These are phyloP conservation scores for Drosophila guanche DNA, from an alignment of 1,140 invertebrate species.

Conservation along the genomic window DNA sequence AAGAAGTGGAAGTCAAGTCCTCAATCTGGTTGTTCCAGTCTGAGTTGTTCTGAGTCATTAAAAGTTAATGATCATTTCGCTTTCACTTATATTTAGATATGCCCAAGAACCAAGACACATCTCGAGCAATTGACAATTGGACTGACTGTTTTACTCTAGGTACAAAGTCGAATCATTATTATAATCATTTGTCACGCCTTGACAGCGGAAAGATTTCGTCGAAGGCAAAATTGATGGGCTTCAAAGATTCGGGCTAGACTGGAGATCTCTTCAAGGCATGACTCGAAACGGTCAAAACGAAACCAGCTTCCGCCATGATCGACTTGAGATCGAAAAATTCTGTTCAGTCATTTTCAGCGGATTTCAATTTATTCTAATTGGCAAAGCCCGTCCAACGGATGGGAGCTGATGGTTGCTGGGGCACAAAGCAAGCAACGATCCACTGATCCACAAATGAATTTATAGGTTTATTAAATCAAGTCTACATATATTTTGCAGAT, in stretches of 20 bases:
- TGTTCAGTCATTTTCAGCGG: neutral
- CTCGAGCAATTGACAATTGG: too few relatives aligned
- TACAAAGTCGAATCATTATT: neutral
- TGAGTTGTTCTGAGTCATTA: too few relatives aligned
- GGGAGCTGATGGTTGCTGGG: too few relatives aligned
- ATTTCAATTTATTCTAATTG: slow-evolving; percentile 17
- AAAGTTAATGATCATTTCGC: neutral
- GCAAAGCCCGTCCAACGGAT: neutral
- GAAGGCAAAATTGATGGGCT: slow-evolving; percentile 14
- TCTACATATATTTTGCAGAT: too few relatives aligned
- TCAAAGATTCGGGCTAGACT: slow-evolving; percentile 11
- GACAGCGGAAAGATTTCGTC: slow-evolving; percentile 23
- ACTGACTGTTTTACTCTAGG: neutral
- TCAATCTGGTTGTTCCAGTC: slow-evolving; percentile 17
- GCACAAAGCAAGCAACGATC: too few relatives aligned
- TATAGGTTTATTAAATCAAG: too few relatives aligned
- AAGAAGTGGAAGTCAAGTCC: slow-evolving; percentile 8
- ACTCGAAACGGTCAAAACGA: slow-evolving; percentile 24
- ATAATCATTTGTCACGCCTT: slow-evolving; percentile 13
- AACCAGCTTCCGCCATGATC: slow-evolving; percentile 35
- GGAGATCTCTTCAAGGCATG: slow-evolving; percentile 4
- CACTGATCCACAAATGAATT: too few relatives aligned
- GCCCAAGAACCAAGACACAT: too few relatives aligned
- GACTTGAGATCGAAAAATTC: slow-evolving; percentile 4
- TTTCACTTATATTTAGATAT: slow-evolving; percentile 11